Evolutionary conservation across 2,113 vertebrate genomes (phyloP), one percentile per base, ranked within the genome.

Genomic region (Myotis yumanensis): DNA sequence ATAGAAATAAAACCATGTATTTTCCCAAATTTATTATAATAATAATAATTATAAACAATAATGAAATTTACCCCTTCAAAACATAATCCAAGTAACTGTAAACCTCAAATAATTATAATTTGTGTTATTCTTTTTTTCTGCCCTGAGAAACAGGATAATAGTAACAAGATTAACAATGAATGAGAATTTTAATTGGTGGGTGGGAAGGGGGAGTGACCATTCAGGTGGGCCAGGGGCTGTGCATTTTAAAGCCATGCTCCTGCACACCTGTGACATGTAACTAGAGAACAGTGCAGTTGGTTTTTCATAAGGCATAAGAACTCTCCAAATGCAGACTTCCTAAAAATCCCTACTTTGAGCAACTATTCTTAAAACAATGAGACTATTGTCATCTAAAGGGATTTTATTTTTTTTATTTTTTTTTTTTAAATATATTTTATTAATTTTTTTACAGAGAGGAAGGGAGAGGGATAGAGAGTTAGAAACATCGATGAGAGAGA

Each of bases 71-170:
- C 11, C 85, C 30, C 66, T 89, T 76, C 32, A 72, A 72, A 35
- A 30, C 20, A 23, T 59, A 85, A 62, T 9, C 8, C 73, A 90
- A 85, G n/a, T 92, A 72, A 79, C 46, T 66, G 4, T 57, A 89
- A 96, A 75, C 37, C 46, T 94, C 32, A 57, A 66, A n/a, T 93
- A 84, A 75, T 76, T 62, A 23, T 37, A 71, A 25, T 75, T 83
- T 43, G 2, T 94, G 1, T 82, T 92, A 11, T 7, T 69, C 84
- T 75, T 69, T 59, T 43, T 64, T 93, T 22, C 30, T 92, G 54
- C 59, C 11, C 32, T 64, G 30, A 68, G 66, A 88, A 92, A 85
- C 68, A 79, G 15, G 16, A 16, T 64, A 83, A 5, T 80, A 75
- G 30, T 89, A 81, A 59, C 4, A 90, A 69, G 30, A 73, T 7